Evolutionary conservation across 2,113 vertebrate species (phyloP).

Genomic region (Nycticorax nycticorax): DNA sequence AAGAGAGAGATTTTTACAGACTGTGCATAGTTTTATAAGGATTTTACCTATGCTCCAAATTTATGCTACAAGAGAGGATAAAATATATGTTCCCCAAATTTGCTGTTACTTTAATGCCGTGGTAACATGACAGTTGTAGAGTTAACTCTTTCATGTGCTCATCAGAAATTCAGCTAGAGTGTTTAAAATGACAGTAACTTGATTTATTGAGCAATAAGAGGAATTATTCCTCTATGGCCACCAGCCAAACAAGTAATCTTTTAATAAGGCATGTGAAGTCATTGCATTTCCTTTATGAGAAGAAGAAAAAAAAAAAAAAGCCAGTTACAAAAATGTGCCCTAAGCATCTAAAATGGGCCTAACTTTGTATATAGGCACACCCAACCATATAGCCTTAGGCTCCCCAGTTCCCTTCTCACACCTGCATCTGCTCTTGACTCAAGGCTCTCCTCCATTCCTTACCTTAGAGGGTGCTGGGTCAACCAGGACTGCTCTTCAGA

Average conservation of each 20-base stretch:
- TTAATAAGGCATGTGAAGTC: background rate
- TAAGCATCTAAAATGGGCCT: background rate
- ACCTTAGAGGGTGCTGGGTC: background rate
- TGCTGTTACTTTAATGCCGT: background rate
- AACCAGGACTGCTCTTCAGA: background rate
- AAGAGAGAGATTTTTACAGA: background rate
- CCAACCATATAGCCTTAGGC: background rate
- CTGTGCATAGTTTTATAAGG: background rate
- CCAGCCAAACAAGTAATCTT: slow-evolving; percentile 35
- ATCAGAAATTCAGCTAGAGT: background rate
- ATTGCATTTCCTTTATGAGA: background rate
- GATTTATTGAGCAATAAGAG: slow-evolving; percentile 30
- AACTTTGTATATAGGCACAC: background rate
- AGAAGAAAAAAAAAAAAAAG: background rate
- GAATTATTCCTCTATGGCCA: background rate
- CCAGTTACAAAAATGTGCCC: background rate
- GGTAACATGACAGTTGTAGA: background rate
- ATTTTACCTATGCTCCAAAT: background rate
- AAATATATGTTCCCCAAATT: background rate
- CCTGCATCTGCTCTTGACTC: background rate
- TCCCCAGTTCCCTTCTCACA: background rate
- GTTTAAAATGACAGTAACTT: slow-evolving; percentile 17
- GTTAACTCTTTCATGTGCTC: slow-evolving; percentile 11
- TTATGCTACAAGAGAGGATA: background rate
- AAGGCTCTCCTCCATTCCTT: background rate